Conservation (phyloP, 2,797 vertebrate species). For the Bradypodion ventrale region DNA sequence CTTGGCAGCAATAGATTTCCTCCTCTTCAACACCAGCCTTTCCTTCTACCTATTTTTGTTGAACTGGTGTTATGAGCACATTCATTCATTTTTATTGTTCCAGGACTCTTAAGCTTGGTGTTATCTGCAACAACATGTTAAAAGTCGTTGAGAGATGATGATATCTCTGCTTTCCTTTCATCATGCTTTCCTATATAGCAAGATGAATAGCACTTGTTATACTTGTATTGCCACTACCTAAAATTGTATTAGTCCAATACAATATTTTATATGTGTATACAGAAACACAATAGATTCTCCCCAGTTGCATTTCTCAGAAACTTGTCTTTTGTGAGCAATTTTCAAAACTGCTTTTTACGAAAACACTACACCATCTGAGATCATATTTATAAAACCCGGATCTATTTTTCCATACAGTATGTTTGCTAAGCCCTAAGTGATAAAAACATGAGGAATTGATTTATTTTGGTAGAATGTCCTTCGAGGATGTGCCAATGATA, state of each 20-base stretch:
- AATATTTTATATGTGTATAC: neutral
- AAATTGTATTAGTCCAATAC: constrained; percentile 34
- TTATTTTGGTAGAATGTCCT: constrained; percentile 45
- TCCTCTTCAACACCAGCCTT: neutral
- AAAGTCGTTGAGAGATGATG: neutral
- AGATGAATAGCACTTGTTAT: constrained; percentile 23
- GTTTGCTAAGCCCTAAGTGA: constrained; percentile 17
- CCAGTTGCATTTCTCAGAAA: neutral
- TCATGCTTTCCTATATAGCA: neutral
- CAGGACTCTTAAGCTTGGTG: neutral
- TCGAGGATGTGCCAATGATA: constrained; percentile 15
- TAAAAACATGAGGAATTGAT: constrained; percentile 40
- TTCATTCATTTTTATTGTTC: neutral
- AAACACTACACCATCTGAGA: constrained; percentile 32
- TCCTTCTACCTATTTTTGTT: neutral
- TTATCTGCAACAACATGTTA: constrained; percentile 1
- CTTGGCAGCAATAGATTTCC: constrained; percentile 47
- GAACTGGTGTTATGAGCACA: constrained; percentile 26
- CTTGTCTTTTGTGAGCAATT: neutral
- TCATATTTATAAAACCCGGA: constrained; percentile 40
- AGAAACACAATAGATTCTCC: constrained; percentile 23
- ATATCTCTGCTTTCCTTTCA: neutral
- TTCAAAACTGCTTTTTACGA: constrained; percentile 39
- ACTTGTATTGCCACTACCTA: constrained; percentile 23
- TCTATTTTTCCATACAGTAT: neutral